These are phyloP conservation scores for Dynastes maya DNA, from an alignment of 2,888 invertebrate genomes.

Conservation along the genomic window DNA sequence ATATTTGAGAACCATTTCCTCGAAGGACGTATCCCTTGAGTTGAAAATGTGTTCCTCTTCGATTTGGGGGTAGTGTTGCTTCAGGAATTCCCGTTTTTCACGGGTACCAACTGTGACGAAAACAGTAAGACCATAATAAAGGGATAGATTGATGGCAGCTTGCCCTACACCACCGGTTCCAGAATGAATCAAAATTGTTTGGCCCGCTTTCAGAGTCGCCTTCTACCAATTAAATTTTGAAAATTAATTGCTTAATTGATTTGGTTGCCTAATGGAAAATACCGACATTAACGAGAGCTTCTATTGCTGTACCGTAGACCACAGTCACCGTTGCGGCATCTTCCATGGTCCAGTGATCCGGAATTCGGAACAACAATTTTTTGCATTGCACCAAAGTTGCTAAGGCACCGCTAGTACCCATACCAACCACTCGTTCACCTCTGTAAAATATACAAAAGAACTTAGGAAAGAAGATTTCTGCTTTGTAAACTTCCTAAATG, in stretches of 20 bases:
- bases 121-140: constrained; percentile 79
- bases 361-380: constrained; percentile 74
- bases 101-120: constrained; percentile 90
- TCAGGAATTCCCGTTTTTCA: constrained; percentile 89
- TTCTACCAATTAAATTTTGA: constrained; percentile 23
- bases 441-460: constrained; percentile 62
- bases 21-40: constrained; percentile 90
- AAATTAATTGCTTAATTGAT: neutral
- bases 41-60: constrained; percentile 85
- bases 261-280: neutral
- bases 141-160: constrained; percentile 80
- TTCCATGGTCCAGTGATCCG: constrained; percentile 81
- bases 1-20: constrained; percentile 84
- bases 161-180: constrained; percentile 83
- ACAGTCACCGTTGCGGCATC: constrained; percentile 86
- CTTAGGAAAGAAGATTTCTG: too few relatives aligned
- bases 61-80: constrained; percentile 81
- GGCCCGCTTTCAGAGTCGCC: constrained; percentile 61
- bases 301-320: constrained; percentile 75
- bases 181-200: constrained; percentile 72
- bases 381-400: constrained; percentile 75
- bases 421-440: constrained; percentile 79
- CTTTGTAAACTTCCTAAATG: neutral
- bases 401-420: constrained; percentile 74
- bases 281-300: constrained; percentile 71